A percentile compares a stretch with the other conserved stretches of the same genome.
Conservation (phyloP, 1,140 invertebrate species). For the Bursaphelenchus mucronatus region DNA sequence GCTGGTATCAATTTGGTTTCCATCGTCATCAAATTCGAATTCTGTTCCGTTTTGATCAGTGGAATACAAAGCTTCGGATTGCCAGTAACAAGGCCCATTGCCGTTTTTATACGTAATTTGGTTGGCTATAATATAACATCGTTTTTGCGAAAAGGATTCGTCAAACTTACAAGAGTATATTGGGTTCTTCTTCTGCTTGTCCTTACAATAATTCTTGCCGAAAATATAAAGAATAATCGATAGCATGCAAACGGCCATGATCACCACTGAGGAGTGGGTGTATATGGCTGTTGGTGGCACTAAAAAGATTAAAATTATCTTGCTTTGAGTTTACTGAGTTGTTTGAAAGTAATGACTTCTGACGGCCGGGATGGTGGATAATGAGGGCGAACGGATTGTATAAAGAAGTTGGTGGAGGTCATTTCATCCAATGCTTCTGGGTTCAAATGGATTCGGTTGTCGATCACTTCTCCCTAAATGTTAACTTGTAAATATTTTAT, state of each 20-base stretch:
- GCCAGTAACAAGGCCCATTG: no score
- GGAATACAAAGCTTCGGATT: no score
- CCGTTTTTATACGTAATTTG: no score
- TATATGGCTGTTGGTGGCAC: background rate
- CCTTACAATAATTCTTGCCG: slow-evolving; percentile 5
- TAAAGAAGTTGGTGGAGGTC: slow-evolving; percentile 23
- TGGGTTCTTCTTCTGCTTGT: slow-evolving; percentile 16
- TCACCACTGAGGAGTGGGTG: slow-evolving; percentile 1
- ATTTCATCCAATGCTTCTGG: background rate
- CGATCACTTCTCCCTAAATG: slow-evolving; percentile 27
- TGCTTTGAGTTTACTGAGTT: background rate
- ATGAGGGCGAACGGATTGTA: slow-evolving; percentile 35
- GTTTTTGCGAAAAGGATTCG: no score
- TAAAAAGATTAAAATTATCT: background rate
- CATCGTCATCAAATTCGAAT: slow-evolving; percentile 3
- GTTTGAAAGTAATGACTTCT: slow-evolving; percentile 18
- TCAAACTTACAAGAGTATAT: no score
- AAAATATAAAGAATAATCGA: background rate
- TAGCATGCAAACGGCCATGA: slow-evolving; percentile 9
- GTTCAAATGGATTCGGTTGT: slow-evolving; percentile 25
- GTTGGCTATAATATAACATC: no score
- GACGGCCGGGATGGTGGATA: slow-evolving; percentile 32
- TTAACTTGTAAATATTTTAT: slow-evolving; percentile 19
- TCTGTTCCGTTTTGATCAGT: background rate
- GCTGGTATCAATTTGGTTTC: background rate